Evolutionary conservation across 2,113 vertebrate genomes (phyloP).

Genomic region (Equus quagga): DNA sequence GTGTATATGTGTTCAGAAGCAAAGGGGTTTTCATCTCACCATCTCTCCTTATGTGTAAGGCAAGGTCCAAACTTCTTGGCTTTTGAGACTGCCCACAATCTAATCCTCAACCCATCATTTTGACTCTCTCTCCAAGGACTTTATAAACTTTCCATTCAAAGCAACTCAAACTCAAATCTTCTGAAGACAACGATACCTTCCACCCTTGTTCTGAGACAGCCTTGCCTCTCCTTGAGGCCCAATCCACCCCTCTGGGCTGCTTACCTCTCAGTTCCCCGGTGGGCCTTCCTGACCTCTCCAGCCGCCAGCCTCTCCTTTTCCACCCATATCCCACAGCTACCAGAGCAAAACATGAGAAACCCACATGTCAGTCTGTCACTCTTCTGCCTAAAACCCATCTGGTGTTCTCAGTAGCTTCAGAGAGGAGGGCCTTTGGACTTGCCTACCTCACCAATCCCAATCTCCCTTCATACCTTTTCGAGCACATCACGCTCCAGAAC

Average conservation of each 20-base stretch:
- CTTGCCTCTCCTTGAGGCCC: background rate
- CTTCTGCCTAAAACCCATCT: background rate
- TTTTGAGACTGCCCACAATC: background rate
- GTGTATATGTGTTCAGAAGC: rapidly evolving
- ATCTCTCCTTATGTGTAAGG: too few relatives aligned
- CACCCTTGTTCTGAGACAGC: background rate
- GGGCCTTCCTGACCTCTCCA: background rate
- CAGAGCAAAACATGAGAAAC: background rate
- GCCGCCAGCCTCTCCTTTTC: background rate
- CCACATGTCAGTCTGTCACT: too few relatives aligned
- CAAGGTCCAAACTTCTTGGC: background rate
- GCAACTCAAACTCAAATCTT: background rate
- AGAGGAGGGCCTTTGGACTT: background rate
- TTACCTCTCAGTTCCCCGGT: background rate
- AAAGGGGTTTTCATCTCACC: background rate
- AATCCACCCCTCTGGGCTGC: rapidly evolving
- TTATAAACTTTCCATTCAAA: background rate
- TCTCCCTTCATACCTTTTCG: rapidly evolving
- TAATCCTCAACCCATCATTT: background rate
- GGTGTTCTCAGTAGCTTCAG: background rate
- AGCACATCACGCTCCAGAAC: rapidly evolving
- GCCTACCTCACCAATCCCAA: background rate
- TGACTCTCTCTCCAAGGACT: background rate
- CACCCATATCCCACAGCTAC: background rate
- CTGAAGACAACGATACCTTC: background rate